Evolutionary conservation across 2,888 invertebrate genomes (phyloP).

Genomic region (Polyommatus iphigenia): DNA sequence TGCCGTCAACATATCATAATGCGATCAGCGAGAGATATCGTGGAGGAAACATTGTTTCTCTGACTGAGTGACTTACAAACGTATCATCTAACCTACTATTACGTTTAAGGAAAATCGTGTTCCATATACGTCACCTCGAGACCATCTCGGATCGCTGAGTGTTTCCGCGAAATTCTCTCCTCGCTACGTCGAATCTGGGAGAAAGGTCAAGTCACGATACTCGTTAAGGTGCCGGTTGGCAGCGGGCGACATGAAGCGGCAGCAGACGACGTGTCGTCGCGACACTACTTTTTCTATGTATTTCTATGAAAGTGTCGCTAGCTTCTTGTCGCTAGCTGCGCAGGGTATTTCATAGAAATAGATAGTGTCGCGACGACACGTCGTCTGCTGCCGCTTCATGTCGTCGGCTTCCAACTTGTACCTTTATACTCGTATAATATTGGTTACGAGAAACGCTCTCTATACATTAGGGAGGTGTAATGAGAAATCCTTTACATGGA

Average conservation of each 20-base stretch:
- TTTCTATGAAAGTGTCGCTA: too few relatives aligned
- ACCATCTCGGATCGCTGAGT: constrained; percentile 35
- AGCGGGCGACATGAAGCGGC: too few relatives aligned
- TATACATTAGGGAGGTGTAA: neutral
- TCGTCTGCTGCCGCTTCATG: too few relatives aligned
- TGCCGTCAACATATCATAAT: neutral
- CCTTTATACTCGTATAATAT: neutral
- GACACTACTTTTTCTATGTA: too few relatives aligned
- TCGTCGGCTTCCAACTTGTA: too few relatives aligned
- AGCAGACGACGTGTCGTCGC: too few relatives aligned
- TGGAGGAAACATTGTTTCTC: constrained; percentile 2
- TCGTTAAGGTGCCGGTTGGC: too few relatives aligned
- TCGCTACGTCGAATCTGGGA: neutral
- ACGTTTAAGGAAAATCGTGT: constrained; percentile 37
- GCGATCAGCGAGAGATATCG: neutral
- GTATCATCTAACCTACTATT: constrained; percentile 34
- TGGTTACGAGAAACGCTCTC: neutral
- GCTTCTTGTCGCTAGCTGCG: too few relatives aligned
- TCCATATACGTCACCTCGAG: constrained; percentile 35
- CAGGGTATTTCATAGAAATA: too few relatives aligned
- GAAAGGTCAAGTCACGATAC: constrained; percentile 17
- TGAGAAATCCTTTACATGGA: neutral
- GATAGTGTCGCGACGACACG: too few relatives aligned
- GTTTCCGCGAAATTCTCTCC: constrained; percentile 38
- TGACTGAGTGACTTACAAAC: constrained; percentile 10